Evolutionary conservation across 2,888 invertebrate genomes (phyloP), one percentile per base, ranked within the genome.

Genomic region (Parthenolecanium corni): DNA sequence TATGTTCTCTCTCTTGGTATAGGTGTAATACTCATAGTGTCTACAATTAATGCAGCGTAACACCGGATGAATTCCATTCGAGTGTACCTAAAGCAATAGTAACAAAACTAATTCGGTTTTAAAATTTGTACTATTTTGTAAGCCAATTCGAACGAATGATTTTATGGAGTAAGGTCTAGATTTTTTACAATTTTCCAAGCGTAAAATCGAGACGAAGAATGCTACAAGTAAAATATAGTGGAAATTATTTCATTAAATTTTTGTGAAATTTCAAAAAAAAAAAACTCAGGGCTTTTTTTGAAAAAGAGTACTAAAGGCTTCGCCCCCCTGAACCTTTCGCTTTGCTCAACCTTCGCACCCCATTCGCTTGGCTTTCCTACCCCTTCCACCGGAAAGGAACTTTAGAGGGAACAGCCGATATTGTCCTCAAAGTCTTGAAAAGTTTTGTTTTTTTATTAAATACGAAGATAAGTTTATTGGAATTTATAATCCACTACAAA

Each of bases 21-120:
- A 38, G 58, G 31, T 58, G 58, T 20, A 36, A 38, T 58, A 58
- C 47, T 49, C 47, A 49, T 49, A 49, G 36, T 49, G 49, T 36
- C 23, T 38, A 58, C 58, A 38, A 58, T 58, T 58, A 58, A 58
- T 49, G 49, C 38, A 58, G 58, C 58, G 58, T 58, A 58, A 58
- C 58, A 36, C 40, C 49, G n/a, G 46, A 47, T 25, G 44, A 46
- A 23, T 57, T 47, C 18, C 44, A 31, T 49, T 49, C 47, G 49
- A 58, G 1, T 38, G 46, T 44, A 44, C n/a, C 44, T n/a, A 16
- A 4, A 6, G 14, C 14, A 12, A 16, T 16, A 20, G 11, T 16
- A 18, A 36, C 16, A 14, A 24, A 20, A 31, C 52, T 31, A 52
- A 52, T 52, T 52, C 36, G 36, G 52, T 31, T 16, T 18, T 36